Conservation (phyloP, 2,113 vertebrate genomes). For the Pterocles orientalis region DNA sequence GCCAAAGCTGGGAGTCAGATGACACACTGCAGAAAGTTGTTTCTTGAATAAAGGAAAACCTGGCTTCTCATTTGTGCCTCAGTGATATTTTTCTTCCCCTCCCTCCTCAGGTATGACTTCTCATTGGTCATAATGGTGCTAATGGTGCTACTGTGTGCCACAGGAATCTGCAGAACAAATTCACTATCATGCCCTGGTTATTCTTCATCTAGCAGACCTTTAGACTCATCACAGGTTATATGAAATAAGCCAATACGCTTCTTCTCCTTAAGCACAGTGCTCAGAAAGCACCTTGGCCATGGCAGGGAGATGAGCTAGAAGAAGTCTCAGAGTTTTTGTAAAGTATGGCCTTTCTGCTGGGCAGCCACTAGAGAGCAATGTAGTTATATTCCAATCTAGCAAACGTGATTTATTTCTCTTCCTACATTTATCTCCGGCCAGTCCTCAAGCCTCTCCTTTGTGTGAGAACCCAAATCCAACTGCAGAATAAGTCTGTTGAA, state of each 20-base stretch:
- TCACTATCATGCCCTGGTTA: background rate
- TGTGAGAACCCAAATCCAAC: background rate
- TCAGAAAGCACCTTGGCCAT: background rate
- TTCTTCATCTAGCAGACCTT: background rate
- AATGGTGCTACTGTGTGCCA: background rate
- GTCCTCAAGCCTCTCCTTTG: background rate
- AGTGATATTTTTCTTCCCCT: background rate
- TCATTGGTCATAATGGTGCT: fast-evolving
- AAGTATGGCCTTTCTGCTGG: background rate
- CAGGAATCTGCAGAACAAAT: background rate
- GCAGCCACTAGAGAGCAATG: constrained; percentile 63
- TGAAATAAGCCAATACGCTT: background rate
- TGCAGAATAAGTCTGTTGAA: background rate
- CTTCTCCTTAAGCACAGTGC: background rate
- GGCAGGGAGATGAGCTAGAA: background rate
- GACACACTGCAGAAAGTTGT: background rate
- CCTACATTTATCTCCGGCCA: background rate
- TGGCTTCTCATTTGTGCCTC: background rate
- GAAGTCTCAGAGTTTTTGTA: background rate
- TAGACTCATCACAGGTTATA: background rate
- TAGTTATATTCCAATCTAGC: background rate
- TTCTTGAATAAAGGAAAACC: background rate
- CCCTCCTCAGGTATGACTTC: background rate
- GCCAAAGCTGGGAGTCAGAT: background rate
- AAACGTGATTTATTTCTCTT: background rate